Conservation (phyloP, 2,888 invertebrate genomes). For the Cerceris rybyensis region DNA sequence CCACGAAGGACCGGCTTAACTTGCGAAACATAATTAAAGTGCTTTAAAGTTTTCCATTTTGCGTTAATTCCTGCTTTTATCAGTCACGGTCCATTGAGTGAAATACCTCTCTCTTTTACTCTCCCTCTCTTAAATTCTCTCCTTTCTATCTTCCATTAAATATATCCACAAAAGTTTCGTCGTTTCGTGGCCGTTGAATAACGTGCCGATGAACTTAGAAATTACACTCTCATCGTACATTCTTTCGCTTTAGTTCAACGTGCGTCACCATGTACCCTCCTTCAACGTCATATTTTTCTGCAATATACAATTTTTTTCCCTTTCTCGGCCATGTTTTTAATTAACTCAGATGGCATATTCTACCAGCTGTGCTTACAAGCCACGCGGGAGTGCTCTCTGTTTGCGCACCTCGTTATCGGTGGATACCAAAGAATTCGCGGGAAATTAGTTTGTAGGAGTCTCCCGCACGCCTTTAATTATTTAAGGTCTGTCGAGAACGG, state of each 20-base stretch:
- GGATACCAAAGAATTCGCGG: too few species aligned
- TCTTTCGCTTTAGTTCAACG: background rate
- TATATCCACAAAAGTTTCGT: constrained; percentile 36
- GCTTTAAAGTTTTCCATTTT: constrained; percentile 57
- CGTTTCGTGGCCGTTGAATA: constrained; percentile 19
- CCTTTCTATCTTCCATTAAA: background rate
- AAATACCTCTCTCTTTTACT: constrained; percentile 19
- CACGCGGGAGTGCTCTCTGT: too few species aligned
- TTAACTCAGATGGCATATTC: background rate
- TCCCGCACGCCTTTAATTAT: too few species aligned
- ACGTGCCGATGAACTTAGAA: constrained; percentile 18
- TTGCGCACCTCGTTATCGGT: too few species aligned
- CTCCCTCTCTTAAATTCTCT: too few species aligned
- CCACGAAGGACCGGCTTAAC: constrained; percentile 52
- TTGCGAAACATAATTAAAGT: constrained; percentile 63
- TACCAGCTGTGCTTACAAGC: too few species aligned
- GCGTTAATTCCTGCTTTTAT: constrained; percentile 60
- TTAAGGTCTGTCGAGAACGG: background rate
- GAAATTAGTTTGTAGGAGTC: too few species aligned
- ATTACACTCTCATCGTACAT: background rate
- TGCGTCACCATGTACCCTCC: background rate
- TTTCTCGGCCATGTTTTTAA: background rate
- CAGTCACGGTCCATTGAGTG: constrained; percentile 20
- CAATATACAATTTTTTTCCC: background rate
- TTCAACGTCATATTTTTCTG: background rate